These are phyloP conservation scores for Cyanoliseus patagonus DNA, from an alignment of 2,113 vertebrate species.

Conservation along the genomic window DNA sequence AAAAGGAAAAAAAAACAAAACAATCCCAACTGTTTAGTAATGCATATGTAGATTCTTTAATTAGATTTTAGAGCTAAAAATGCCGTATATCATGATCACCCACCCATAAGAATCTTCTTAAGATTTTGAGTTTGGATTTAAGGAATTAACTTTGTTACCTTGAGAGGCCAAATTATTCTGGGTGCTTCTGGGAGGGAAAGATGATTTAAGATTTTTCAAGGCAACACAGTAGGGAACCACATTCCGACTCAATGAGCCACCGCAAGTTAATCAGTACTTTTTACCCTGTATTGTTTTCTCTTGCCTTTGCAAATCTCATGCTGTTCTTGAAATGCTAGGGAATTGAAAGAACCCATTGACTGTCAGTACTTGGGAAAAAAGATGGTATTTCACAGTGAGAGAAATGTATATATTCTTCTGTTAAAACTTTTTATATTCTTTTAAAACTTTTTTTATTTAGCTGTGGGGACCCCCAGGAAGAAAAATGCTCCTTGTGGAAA, in stretches of 20 bases:
- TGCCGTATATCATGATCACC: background rate
- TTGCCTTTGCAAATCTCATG: conserved; percentile 50
- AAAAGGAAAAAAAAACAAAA: background rate
- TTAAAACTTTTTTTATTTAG: background rate
- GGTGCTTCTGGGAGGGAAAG: background rate
- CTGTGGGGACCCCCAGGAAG: background rate
- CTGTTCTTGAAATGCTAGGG: conserved; percentile 57
- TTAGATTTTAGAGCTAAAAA: background rate
- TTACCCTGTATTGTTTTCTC: conserved; percentile 53
- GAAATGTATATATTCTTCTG: background rate
- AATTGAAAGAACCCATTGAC: background rate
- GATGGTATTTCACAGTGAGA: conserved; percentile 7
- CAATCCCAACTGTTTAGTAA: background rate
- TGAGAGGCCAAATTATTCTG: conserved; percentile 18
- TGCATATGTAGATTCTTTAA: background rate
- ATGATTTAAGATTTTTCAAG: conserved; percentile 61
- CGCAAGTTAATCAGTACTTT: conserved; percentile 54
- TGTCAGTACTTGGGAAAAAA: conserved; percentile 6
- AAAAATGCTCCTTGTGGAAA: background rate
- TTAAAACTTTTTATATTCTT: background rate
- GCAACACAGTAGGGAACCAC: background rate
- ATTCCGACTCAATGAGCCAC: conserved; percentile 49
- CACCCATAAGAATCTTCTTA: background rate
- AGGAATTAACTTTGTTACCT: conserved; percentile 32
- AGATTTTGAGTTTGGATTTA: background rate